Conservation (phyloP, 2,888 invertebrate genomes). For the Andrena dorsata region DNA sequence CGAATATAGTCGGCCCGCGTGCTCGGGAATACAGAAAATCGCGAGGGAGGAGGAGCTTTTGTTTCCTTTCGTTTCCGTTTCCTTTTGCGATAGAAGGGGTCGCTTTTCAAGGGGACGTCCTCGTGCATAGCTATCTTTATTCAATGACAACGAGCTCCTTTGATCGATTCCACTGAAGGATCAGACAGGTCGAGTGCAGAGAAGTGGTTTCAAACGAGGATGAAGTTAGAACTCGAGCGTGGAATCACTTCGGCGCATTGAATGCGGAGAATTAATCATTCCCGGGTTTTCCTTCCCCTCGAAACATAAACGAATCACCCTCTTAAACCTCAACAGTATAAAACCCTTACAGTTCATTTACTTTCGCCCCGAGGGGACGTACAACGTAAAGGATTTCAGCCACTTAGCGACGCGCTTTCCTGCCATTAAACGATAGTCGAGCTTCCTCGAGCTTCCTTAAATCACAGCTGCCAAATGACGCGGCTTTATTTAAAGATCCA, state of each 20-base stretch:
- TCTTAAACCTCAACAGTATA: slow-evolving; percentile 10
- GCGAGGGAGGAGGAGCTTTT: neutral
- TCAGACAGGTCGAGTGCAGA: slow-evolving; percentile 6
- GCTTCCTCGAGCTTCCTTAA: neutral
- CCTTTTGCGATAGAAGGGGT: neutral
- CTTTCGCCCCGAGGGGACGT: neutral
- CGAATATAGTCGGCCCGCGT: slow-evolving; percentile 9
- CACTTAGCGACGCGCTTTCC: slow-evolving; percentile 46
- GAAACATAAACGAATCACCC: slow-evolving; percentile 8
- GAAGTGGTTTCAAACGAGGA: neutral
- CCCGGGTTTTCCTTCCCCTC: neutral
- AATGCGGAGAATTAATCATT: no score
- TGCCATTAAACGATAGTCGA: slow-evolving; percentile 26
- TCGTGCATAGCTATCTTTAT: neutral
- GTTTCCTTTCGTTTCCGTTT: slow-evolving; percentile 5
- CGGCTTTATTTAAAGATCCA: slow-evolving; percentile 27
- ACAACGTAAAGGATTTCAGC: neutral
- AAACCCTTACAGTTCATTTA: slow-evolving; percentile 42
- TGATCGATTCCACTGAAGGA: neutral
- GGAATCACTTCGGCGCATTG: no score
- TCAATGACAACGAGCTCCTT: neutral
- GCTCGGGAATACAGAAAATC: slow-evolving; percentile 21
- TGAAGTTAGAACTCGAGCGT: neutral
- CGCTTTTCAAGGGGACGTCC: neutral
- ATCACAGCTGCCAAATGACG: slow-evolving; percentile 30